Conservation (phyloP, 2,797 vertebrate genomes). For the Phataginus tricuspis region DNA sequence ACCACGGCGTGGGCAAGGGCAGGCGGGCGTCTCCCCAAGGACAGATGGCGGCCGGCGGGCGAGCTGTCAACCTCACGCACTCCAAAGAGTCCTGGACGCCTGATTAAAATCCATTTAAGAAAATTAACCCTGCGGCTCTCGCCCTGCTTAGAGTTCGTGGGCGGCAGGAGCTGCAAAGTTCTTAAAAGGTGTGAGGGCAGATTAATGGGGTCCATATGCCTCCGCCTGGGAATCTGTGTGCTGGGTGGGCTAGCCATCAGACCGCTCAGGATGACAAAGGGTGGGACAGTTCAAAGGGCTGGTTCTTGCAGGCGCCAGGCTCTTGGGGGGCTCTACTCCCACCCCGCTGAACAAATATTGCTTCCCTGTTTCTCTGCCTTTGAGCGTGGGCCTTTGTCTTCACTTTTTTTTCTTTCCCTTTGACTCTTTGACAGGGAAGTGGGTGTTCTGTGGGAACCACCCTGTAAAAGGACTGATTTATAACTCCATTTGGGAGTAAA, state of each 20-base stretch:
- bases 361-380: slow-evolving; percentile 3
- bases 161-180: slow-evolving; percentile 78
- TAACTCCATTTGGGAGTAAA: not conserved
- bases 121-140: slow-evolving; percentile 79
- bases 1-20: rapidly evolving
- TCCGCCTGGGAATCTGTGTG: slow-evolving; percentile 79
- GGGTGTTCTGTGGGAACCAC: not conserved
- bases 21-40: not conserved
- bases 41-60: not conserved
- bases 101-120: slow-evolving; percentile 83
- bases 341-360: slow-evolving; percentile 78
- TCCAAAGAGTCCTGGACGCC: slow-evolving; percentile 58
- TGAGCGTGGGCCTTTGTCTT: slow-evolving; percentile 60
- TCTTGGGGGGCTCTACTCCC: slow-evolving; percentile 48
- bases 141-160: slow-evolving; percentile 80
- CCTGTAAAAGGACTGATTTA: not conserved
- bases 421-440: slow-evolving; percentile 24
- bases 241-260: slow-evolving; percentile 88
- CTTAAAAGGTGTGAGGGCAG: slow-evolving; percentile 83
- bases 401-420: not conserved
- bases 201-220: slow-evolving; percentile 88
- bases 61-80: not conserved
- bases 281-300: slow-evolving; percentile 81
- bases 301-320: slow-evolving; percentile 68
- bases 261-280: slow-evolving; percentile 81